Conservation (phyloP, 2,888 invertebrate species). For the Cetonia aurata region DNA sequence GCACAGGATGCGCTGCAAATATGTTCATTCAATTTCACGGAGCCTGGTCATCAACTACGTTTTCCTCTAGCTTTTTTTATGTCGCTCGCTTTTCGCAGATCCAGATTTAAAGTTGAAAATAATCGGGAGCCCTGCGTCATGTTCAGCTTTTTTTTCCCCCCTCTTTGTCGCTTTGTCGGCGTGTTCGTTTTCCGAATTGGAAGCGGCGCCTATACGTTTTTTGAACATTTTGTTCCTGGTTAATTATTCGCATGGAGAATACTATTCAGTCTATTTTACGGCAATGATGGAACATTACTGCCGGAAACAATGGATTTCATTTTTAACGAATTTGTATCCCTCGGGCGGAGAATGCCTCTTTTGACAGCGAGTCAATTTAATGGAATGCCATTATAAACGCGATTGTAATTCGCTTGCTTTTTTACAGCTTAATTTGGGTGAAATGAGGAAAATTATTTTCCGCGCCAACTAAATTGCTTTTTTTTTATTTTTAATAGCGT, state of each 20-base stretch:
- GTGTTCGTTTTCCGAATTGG: conserved; percentile 46
- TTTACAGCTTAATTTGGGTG: too few species aligned
- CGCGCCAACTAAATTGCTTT: too few species aligned
- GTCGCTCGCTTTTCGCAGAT: conserved; percentile 18
- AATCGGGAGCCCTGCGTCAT: conserved; percentile 6
- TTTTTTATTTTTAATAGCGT: too few species aligned
- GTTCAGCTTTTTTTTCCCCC: conserved; percentile 2
- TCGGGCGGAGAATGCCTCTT: conserved; percentile 1
- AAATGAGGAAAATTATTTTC: too few species aligned
- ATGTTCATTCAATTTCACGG: conserved; percentile 46
- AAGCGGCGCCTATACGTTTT: conserved; percentile 6
- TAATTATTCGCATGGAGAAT: conserved; percentile 4
- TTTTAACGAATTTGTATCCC: conserved; percentile 8
- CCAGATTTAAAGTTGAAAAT: conserved; percentile 18
- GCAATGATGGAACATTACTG: neutral
- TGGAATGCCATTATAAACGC: too few species aligned
- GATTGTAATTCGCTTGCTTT: too few species aligned
- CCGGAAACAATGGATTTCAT: conserved; percentile 17
- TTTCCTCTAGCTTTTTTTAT: conserved; percentile 21
- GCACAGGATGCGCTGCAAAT: conserved; percentile 43
- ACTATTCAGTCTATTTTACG: conserved; percentile 2
- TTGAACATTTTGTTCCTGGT: conserved; percentile 6
- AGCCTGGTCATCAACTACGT: conserved; percentile 26
- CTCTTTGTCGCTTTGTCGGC: conserved; percentile 4
- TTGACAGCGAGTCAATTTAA: neutral